These are phyloP conservation scores for Colostygia pectinataria DNA, from an alignment of 2,888 invertebrate genomes.

Conservation along the genomic window DNA sequence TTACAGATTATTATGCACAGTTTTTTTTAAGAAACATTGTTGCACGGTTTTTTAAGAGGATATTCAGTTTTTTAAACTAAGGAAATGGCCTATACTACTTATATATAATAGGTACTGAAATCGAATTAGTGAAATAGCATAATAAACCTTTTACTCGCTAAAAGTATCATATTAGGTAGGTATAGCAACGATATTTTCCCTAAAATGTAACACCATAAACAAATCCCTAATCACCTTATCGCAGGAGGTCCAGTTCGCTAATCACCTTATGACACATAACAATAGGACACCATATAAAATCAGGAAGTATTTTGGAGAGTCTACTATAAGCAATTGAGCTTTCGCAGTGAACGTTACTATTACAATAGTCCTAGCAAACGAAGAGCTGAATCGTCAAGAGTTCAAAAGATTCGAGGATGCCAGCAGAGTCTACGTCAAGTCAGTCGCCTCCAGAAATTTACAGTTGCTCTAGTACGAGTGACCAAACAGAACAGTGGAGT, in stretches of 20 bases:
- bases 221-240: slow-evolving; percentile 40
- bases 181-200: slow-evolving; percentile 5
- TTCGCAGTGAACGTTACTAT: slow-evolving; percentile 44
- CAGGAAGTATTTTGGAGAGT: slow-evolving; percentile 38
- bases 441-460: slow-evolving; percentile 27
- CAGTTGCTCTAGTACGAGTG: slow-evolving; percentile 36
- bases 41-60: too few relatives aligned
- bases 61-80: too few relatives aligned
- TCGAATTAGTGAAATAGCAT: too few relatives aligned
- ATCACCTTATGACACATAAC: slow-evolving; percentile 38
- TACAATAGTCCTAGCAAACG: neutral
- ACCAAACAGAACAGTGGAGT: slow-evolving; percentile 45
- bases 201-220: slow-evolving; percentile 28
- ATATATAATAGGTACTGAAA: too few relatives aligned
- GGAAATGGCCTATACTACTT: too few relatives aligned
- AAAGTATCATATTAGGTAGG: too few relatives aligned
- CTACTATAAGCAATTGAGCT: slow-evolving; percentile 42
- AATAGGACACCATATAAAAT: slow-evolving; percentile 54
- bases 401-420: slow-evolving; percentile 22
- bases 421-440: slow-evolving; percentile 30
- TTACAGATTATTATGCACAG: too few relatives aligned
- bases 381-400: neutral
- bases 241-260: slow-evolving; percentile 42
- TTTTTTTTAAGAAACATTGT: too few relatives aligned
- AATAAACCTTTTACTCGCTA: too few relatives aligned